Evolutionary conservation across 2,797 vertebrate genomes (phyloP), one percentile per base, ranked within the genome.

Genomic region (Momotus momota): DNA sequence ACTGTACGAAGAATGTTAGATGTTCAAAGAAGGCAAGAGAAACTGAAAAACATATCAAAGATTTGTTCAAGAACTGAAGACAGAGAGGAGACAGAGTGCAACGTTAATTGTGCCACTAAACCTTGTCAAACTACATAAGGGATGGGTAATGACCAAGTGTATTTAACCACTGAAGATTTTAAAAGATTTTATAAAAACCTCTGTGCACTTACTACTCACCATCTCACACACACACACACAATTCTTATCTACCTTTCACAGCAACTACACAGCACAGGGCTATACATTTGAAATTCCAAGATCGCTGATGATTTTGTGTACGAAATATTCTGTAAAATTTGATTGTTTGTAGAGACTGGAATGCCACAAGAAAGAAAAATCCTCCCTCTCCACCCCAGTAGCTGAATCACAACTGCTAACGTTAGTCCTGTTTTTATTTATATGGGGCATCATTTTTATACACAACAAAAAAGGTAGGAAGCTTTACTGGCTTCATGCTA

Each of bases 1-100:
- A 97, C 94, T 94, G 89, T 95, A 94, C 55, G 87, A 97, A 95
- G 84, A 72, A 86, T 71, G 85, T 95, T 97, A 93, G 94, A 95
- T 94, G 93, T 93, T 97, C 93, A 96, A 97, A 97, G 94, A 89
- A 85, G 60, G 88, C 73, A 95, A 91, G 64, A 90, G 67, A 90
- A 94, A 92, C 82, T 84, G 82, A 88, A 97, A 96, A 90, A 78
- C 23, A 12, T 84, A 96, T 79, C 87, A 94, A 96, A 92, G 79
- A 94, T 92, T 51, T 89, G 74, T 92, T 95, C 65, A 96, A 96
- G 75, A 95, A 93, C 52, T 83, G 66, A 94, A 95, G 88, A 55
- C 75, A 54, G 78, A 88, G n/a, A 82, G 35, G 73, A 92, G 51
- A 91, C 58, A 80, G 84, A 92, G 79, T 86, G 74, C 85, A 93